phyloP scores from a whole-genome alignment of 2,888 invertebrate genomes.

The Chrysolina americana region DNA sequence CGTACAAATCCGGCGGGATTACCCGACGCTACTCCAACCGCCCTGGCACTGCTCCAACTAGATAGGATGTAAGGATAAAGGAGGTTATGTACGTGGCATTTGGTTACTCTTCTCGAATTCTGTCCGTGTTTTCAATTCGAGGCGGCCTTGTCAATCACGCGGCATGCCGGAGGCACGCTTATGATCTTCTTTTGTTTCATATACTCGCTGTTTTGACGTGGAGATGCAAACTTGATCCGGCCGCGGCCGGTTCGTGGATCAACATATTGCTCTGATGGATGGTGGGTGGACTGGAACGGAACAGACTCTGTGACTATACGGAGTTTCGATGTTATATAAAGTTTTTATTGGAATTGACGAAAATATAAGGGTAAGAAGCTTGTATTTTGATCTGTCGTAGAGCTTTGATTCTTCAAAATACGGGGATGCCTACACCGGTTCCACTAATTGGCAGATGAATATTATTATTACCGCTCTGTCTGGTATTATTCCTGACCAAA shows the following conservation, averaged over 20 bases:
- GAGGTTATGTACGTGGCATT: slow-evolving; percentile 60
- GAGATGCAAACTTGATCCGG: background rate
- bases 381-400: no score
- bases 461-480: no score
- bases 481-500: no score
- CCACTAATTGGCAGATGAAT: no score
- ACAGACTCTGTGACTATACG: no score
- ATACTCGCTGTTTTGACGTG: slow-evolving; percentile 1
- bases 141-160: slow-evolving; percentile 41
- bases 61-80: slow-evolving; percentile 62
- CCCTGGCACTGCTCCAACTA: slow-evolving; percentile 61
- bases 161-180: slow-evolving; percentile 12
- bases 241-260: slow-evolving; percentile 1
- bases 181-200: slow-evolving; percentile 14
- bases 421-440: no score
- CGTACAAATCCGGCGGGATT: slow-evolving; percentile 61
- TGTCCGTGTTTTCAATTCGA: slow-evolving; percentile 46
- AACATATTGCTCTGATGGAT: slow-evolving; percentile 9
- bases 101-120: slow-evolving; percentile 50
- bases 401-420: no score
- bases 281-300: background rate
- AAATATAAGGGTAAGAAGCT: no score
- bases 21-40: slow-evolving; percentile 59
- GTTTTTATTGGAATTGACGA: no score
- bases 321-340: no score